Conservation (phyloP, 2,113 vertebrate genomes). For the Malurus elegans region DNA sequence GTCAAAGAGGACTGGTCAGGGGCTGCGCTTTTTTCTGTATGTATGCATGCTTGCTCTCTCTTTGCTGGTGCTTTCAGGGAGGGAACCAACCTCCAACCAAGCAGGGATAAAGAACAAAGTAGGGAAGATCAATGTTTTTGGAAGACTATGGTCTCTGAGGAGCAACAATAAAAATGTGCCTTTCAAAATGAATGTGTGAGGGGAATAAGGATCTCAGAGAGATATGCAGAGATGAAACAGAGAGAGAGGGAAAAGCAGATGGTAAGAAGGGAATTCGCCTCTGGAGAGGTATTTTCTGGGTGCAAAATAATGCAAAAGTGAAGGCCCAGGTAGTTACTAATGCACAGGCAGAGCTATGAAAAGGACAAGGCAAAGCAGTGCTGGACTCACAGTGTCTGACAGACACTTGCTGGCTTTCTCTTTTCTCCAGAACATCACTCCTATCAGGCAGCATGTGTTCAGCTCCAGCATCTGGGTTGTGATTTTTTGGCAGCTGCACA, state of each 20-base stretch:
- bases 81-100: not conserved
- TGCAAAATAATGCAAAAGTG: not conserved
- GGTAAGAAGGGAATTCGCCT: not conserved
- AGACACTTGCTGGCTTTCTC: slow-evolving; percentile 9
- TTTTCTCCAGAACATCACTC: slow-evolving; percentile 15
- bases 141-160: not conserved
- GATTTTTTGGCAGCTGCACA: slow-evolving; percentile 57
- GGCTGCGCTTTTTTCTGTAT: not conserved
- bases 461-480: slow-evolving; percentile 47
- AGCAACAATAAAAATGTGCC: not conserved
- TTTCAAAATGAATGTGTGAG: not conserved
- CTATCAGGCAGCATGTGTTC: slow-evolving; percentile 28
- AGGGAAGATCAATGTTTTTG: not conserved
- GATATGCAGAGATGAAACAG: not conserved
- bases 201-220: not conserved
- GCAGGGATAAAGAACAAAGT: not conserved
- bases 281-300: not conserved
- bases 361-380: not conserved
- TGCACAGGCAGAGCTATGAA: not conserved
- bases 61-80: not conserved
- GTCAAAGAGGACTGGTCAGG: not conserved
- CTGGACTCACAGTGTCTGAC: not conserved
- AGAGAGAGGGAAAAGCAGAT: not conserved
- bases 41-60: not conserved
- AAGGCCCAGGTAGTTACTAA: not conserved